Conservation (phyloP, 2,113 vertebrate species). For the Aphyosemion australe region DNA sequence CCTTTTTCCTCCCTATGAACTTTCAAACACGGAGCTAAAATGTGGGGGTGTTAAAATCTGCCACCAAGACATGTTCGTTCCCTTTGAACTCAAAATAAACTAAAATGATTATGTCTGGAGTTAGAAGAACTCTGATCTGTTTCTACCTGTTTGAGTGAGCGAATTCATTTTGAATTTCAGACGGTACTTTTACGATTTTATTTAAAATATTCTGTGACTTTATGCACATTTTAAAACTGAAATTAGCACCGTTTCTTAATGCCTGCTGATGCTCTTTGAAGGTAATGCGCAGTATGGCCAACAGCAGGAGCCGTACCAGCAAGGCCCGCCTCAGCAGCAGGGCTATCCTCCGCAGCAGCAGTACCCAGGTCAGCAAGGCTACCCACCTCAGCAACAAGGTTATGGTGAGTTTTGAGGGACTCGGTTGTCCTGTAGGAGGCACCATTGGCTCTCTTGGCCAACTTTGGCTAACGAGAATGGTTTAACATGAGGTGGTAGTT, state of each 20-base stretch:
- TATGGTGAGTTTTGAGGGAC: conserved; percentile 84
- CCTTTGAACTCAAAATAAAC: too few species aligned
- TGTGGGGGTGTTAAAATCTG: too few species aligned
- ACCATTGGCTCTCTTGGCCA: not conserved
- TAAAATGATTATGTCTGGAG: too few species aligned
- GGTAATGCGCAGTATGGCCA: conserved; percentile 94
- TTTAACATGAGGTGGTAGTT: too few species aligned
- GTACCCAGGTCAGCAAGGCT: conserved; percentile 91
- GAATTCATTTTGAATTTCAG: too few species aligned
- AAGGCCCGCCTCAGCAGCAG: conserved; percentile 94
- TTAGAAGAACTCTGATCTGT: too few species aligned
- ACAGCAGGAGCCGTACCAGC: conserved; percentile 95
- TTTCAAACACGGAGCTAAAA: conserved; percentile 20
- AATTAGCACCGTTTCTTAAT: not conserved
- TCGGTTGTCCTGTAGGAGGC: conserved; percentile 25
- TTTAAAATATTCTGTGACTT: too few species aligned
- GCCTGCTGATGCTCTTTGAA: conserved; percentile 68
- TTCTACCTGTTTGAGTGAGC: too few species aligned
- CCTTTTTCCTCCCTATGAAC: conserved; percentile 34
- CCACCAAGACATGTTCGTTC: too few species aligned
- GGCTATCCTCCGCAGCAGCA: conserved; percentile 92
- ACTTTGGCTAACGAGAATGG: not conserved
- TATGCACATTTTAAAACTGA: not conserved
- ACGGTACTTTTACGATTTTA: too few species aligned
- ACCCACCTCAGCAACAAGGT: conserved; percentile 85